Conservation (phyloP, 1,140 invertebrate genomes). For the Sycophila sp. region DNA sequence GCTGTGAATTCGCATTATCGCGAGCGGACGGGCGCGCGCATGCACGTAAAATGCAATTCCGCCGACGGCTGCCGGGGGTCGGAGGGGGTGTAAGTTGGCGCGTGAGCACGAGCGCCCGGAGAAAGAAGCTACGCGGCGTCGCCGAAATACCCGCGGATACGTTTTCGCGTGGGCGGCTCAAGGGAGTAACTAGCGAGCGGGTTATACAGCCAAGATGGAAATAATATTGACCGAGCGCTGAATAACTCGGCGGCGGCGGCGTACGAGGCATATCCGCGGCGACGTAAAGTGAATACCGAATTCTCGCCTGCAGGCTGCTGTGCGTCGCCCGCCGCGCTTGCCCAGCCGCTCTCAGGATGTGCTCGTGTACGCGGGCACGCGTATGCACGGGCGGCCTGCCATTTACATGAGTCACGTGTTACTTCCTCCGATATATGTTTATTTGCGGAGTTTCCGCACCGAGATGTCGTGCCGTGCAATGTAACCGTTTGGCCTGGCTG, state of each 20-base stretch:
- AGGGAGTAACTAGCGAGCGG: no score
- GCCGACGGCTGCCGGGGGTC: not conserved
- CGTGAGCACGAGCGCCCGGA: not conserved
- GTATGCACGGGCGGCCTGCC: not conserved
- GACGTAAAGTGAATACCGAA: constrained; percentile 46
- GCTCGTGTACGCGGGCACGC: not conserved
- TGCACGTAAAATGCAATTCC: constrained; percentile 17
- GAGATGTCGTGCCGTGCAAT: no score
- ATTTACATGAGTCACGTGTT: not conserved
- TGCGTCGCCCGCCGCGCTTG: not conserved
- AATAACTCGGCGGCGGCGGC: constrained; percentile 2
- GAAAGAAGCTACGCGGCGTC: not conserved
- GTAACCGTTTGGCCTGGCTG: no score
- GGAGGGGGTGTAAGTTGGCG: not conserved
- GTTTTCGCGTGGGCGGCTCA: no score
- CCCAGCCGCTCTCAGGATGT: no score
- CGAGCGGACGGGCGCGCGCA: not conserved
- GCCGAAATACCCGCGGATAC: no score
- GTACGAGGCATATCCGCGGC: not conserved
- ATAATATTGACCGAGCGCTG: constrained; percentile 21
- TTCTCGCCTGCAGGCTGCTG: constrained; percentile 43
- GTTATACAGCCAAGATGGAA: not conserved
- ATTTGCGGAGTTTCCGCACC: no score
- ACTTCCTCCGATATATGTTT: not conserved
- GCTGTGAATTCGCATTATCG: not conserved